Conservation (phyloP, 1,140 invertebrate species). For the Ips nitidus region DNA sequence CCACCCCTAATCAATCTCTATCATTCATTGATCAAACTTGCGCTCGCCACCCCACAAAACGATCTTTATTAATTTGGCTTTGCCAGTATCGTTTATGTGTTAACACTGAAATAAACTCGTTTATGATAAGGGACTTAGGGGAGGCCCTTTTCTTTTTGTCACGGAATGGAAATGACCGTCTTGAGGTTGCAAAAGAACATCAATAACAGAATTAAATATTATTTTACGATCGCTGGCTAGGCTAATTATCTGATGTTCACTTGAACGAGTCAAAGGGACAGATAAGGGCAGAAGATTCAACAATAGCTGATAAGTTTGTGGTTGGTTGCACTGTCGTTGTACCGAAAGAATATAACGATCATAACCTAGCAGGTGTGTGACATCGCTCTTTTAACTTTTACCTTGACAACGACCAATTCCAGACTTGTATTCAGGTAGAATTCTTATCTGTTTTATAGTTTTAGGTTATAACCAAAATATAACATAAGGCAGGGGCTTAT, state of each 20-base stretch:
- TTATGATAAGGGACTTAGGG: slow-evolving; percentile 29
- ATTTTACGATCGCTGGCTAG: not conserved
- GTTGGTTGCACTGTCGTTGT: too few relatives aligned
- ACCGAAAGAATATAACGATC: too few relatives aligned
- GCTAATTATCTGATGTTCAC: not conserved
- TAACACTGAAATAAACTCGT: slow-evolving; percentile 39
- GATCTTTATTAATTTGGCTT: slow-evolving; percentile 47
- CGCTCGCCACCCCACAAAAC: slow-evolving; percentile 31
- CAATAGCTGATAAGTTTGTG: not conserved
- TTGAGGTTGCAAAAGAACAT: not conserved
- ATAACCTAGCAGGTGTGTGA: too few relatives aligned
- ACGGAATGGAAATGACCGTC: too few relatives aligned
- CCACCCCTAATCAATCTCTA: slow-evolving; percentile 52
- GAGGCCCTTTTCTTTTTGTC: not conserved
- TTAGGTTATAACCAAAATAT: too few relatives aligned
- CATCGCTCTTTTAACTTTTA: too few relatives aligned
- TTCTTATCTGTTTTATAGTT: too few relatives aligned
- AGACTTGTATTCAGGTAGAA: too few relatives aligned
- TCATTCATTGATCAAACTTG: slow-evolving; percentile 49
- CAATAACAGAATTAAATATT: slow-evolving; percentile 1
- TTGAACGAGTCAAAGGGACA: not conserved
- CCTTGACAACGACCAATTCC: too few relatives aligned
- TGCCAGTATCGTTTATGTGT: slow-evolving; percentile 43
- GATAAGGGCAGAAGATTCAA: not conserved
- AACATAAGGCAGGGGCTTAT: too few relatives aligned